Conservation (phyloP, 2,888 invertebrate genomes). For the Apamea sordens region DNA sequence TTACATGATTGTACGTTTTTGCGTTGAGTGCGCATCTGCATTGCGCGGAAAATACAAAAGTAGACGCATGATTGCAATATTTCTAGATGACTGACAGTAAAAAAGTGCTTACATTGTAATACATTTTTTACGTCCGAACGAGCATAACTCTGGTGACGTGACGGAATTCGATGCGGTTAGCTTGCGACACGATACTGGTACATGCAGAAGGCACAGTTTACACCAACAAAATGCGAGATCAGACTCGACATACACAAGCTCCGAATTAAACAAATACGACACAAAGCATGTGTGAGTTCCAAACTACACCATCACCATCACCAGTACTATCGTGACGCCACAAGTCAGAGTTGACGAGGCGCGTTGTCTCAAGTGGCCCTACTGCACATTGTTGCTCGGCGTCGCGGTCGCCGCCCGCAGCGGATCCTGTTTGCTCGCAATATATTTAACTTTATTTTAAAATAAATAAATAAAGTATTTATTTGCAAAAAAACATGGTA, state of each 20-base stretch:
- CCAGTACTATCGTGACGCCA: too few species aligned
- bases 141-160: constrained; percentile 60
- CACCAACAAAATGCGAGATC: too few species aligned
- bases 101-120: constrained; percentile 60
- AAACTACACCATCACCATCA: not conserved
- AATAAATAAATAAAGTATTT: too few species aligned
- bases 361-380: constrained; percentile 13
- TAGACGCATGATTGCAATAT: constrained; percentile 58
- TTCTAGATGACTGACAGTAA: constrained; percentile 51
- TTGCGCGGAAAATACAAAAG: constrained; percentile 50
- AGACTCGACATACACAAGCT: not conserved
- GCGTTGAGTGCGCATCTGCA: constrained; percentile 51
- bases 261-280: too few species aligned
- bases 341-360: too few species aligned
- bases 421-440: constrained; percentile 40
- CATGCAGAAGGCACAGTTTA: constrained; percentile 31
- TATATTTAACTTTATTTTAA: constrained; percentile 38
- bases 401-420: constrained; percentile 20
- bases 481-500: too few species aligned
- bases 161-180: constrained; percentile 56
- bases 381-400: not conserved
- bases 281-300: not conserved
- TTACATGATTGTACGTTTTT: constrained; percentile 47
- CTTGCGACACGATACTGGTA: not conserved
- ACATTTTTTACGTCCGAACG: constrained; percentile 58